These are phyloP conservation scores for Pseudoips prasinana DNA, from an alignment of 2,888 invertebrate genomes.

Conservation along the genomic window DNA sequence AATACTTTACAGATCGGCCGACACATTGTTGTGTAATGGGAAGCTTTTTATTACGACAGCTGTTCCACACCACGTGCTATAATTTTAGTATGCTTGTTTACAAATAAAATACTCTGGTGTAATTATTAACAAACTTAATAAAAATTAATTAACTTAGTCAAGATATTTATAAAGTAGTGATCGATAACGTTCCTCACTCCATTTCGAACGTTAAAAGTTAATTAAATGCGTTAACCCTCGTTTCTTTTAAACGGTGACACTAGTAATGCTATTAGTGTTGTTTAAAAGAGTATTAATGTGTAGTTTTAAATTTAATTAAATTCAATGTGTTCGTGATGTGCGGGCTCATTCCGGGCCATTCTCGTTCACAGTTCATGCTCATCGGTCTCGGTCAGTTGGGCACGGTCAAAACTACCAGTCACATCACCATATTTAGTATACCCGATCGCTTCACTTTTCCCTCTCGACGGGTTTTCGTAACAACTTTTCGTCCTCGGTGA, in stretches of 20 bases:
- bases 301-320: constrained; percentile 40
- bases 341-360: constrained; percentile 37
- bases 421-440: constrained; percentile 40
- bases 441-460: constrained; percentile 36
- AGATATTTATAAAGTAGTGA: constrained; percentile 46
- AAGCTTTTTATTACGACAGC: constrained; percentile 59
- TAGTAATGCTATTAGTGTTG: constrained; percentile 47
- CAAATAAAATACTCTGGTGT: constrained; percentile 33
- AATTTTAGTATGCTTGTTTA: constrained; percentile 25
- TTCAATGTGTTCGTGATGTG: constrained; percentile 52
- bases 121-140: constrained; percentile 32
- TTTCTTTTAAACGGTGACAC: constrained; percentile 34
- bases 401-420: constrained; percentile 34
- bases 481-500: constrained; percentile 43
- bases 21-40: constrained; percentile 46
- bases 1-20: constrained; percentile 45
- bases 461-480: constrained; percentile 34
- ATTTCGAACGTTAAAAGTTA: constrained; percentile 57
- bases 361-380: constrained; percentile 39
- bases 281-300: constrained; percentile 45
- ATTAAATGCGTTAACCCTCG: constrained; percentile 54
- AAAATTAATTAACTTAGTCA: constrained; percentile 51
- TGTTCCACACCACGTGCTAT: constrained; percentile 50
- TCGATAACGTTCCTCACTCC: constrained; percentile 35
- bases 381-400: constrained; percentile 40